Evolutionary conservation across 2,797 vertebrate species (phyloP), one percentile per base, ranked within the genome.

Genomic region (Atherinosoma microstoma): DNA sequence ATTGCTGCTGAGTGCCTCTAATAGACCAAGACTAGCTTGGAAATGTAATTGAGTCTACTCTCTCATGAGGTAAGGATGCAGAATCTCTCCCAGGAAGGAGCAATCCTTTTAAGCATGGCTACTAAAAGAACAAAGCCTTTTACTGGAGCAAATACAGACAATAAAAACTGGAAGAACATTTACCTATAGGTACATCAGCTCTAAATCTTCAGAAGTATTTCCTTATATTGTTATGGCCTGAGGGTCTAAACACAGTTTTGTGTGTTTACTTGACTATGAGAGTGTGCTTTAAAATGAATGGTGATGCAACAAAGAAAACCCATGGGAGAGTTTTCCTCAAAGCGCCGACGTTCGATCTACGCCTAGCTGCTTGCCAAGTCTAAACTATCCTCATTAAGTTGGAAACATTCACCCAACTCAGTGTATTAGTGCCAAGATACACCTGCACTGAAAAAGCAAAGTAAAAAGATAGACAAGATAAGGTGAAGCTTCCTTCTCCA

Each of bases 321-420:
- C 79, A 29, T 58, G 87, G 86, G 92, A 87, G 70, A 84, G 76
- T 87, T 91, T 90, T 89, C 67, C 84, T 87, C 86, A 82, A 87
- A 92, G 87, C 79, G 60, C 67, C 27, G 69, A 75, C 83, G 78
- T 89, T 92, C 86, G 67, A 92, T 91, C 84, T 75, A 75, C 45
- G 30, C 63, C 76, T 74, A 73, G 60, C 83, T 85, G 72, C 60
- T 78, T 86, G 90, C 87, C 89, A 87, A 91, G 86, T 85, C 82
- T 85, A 87, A 92, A 91, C 87, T 84, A 69, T 85, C 77, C 92
- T 91, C 90, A 91, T 93, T 92, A 91, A 77, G 84, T 84, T 89
- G 82, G 91, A 87, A 88, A 90, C 79, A 57, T 81, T 86, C 64
- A 57, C 68, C 79, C 69, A 78, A 75, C 83, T 84, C 75, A 59